phyloP scores from a whole-genome alignment of 2,888 invertebrate genomes.

The Philhelius pedissequus region DNA sequence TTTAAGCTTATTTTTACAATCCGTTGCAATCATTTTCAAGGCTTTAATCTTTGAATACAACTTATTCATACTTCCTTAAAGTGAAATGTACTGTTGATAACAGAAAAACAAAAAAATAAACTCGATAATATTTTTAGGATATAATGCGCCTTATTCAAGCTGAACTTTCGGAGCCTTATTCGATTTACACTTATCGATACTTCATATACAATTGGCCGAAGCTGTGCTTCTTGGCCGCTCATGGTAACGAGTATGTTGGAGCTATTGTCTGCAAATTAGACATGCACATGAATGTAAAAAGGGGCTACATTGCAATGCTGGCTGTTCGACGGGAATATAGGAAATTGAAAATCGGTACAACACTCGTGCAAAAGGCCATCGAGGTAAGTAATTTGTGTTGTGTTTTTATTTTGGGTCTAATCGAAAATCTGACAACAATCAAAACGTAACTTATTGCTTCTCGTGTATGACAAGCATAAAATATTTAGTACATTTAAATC shows the following conservation, averaged over 20 bases:
- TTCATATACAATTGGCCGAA: constrained; percentile 99
- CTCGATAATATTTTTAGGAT: constrained; percentile 82
- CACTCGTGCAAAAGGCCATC: constrained; percentile 88
- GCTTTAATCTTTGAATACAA: too few relatives aligned
- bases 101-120: too few relatives aligned
- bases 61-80: too few relatives aligned
- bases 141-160: constrained; percentile 99
- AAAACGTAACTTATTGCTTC: too few relatives aligned
- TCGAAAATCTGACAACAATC: too few relatives aligned
- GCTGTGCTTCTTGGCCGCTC: constrained; percentile 97
- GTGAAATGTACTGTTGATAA: too few relatives aligned
- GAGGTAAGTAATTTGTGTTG: constrained; percentile 79
- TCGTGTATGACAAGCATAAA: too few relatives aligned
- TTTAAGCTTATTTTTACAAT: too few relatives aligned
- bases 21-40: too few relatives aligned
- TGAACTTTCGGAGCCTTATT: constrained; percentile 99
- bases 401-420: not conserved
- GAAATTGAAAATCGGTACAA: constrained; percentile 94
- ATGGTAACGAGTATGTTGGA: constrained; percentile 93
- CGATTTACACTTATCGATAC: constrained; percentile 99
- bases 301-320: constrained; percentile 99
- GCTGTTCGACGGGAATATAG: constrained; percentile 98
- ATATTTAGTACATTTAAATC: too few relatives aligned
- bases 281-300: constrained; percentile 92
- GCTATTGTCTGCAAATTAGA: constrained; percentile 99